Conservation (phyloP, 2,113 vertebrate species). For the Numida meleagris region DNA sequence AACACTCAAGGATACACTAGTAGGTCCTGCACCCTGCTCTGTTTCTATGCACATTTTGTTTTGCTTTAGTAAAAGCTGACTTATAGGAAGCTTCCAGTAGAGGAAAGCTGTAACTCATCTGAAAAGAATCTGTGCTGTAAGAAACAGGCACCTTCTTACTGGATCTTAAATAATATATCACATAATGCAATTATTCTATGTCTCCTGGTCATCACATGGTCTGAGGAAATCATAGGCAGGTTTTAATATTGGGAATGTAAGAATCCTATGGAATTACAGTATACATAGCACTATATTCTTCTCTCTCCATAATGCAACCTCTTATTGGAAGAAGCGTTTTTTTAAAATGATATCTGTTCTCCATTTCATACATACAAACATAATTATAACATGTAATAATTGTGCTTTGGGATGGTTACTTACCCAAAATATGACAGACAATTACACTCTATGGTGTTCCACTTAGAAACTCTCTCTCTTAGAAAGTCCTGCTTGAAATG, state of each 20-base stretch:
- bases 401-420: not conserved
- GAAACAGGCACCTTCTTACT: conserved; percentile 27
- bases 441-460: not conserved
- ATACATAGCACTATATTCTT: not conserved
- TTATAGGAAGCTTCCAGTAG: conserved; percentile 28
- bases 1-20: not conserved
- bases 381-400: not conserved
- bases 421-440: conserved; percentile 2
- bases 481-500: not conserved
- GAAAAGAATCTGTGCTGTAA: conserved; percentile 47
- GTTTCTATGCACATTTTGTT: not conserved
- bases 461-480: conserved; percentile 7
- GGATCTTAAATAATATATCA: conserved; percentile 60
- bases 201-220: conserved; percentile 58
- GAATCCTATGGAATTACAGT: not conserved
- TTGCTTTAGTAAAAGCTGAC: not conserved
- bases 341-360: not conserved
- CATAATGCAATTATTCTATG: conserved; percentile 58
- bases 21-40: conserved; percentile 31
- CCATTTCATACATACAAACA: not conserved
- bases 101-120: conserved; percentile 27
- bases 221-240: not conserved
- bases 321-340: not conserved
- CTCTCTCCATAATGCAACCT: not conserved
- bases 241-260: not conserved